Percentiles rank a stretch among this genome's conserved stretches.
phyloP scores from a whole-genome alignment of 2,113 vertebrate species.

The Pheucticus melanocephalus region DNA sequence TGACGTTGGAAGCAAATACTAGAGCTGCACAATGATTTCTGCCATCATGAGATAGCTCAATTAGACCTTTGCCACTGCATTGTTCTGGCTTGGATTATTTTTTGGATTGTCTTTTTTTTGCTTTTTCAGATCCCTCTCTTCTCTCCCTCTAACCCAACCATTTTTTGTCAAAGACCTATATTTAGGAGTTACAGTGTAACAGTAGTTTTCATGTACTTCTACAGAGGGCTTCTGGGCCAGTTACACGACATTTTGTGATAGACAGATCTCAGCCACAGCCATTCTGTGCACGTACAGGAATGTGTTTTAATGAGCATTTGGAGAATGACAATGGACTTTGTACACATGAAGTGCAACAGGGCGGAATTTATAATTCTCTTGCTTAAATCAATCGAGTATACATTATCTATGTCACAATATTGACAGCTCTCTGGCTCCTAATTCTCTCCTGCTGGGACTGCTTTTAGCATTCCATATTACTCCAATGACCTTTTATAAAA shows the following conservation, averaged over 20 bases:
- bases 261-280: not conserved
- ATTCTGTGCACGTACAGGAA: not conserved
- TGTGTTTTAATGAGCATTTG: not conserved
- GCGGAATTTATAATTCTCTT: not conserved
- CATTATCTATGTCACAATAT: not conserved
- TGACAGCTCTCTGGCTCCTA: not conserved
- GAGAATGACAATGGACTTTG: not conserved
- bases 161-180: not conserved
- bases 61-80: not conserved
- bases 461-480: conserved; percentile 12
- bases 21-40: not conserved
- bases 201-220: not conserved
- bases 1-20: not conserved
- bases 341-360: not conserved
- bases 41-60: not conserved
- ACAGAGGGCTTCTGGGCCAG: not conserved
- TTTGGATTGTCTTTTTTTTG: not conserved
- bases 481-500: not conserved
- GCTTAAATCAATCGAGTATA: not conserved
- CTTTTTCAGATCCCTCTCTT: not conserved
- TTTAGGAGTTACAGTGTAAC: not conserved
- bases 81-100: not conserved
- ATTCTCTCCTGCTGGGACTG: not conserved
- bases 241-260: fast-evolving
- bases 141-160: not conserved